Base-by-base conservation (phyloP, 2,888 invertebrate species). In the Tachina grossa region DNA sequence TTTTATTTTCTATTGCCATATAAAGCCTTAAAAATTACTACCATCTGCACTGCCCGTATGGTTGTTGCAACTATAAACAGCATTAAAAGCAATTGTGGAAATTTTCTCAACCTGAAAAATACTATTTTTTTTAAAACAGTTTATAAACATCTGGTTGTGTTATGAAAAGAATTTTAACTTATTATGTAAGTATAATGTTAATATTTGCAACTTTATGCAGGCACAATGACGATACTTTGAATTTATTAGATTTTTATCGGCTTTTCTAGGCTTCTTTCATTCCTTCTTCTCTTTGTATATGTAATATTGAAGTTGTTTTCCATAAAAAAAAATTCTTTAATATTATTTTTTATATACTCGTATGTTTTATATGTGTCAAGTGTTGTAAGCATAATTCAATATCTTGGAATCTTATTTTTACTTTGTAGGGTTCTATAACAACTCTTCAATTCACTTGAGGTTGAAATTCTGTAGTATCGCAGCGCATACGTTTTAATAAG, bases 311-410 rank as follows among this genome's bases (percentile, higher is more conserved):
- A 31, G 31, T 31, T 31, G 31, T 31, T 22, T 55, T n/a, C 1
- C 19, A 55, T 55, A 63, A 45, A 63, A 53, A 43, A 41, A 11
- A 55, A 16, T 14, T 19, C 11, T 16, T 53, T 69, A 3, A 22
- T 66, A 13, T 53, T 45, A 6, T 13, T 19, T 61, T n/a, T n/a
- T n/a, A n/a, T n/a, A n/a, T n/a, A n/a, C 22, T 47, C 22, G 1
- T 71, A 63, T 71, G 53, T 53, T 53, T 51, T n/a, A 61, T 63
- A 43, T 75, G 51, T 51, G 75, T 65, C 63, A 75, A 75, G 75
- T 63, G 63, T 53, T 75, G 63, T 43, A 53, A 63, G 31, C n/a
- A 63, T 75, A 75, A 75, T 75, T 63, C 63, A 75, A 75, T 75
- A 75, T 51, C 61, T 75, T 49, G 41, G 13, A 75, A 49, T 51